Evolutionary conservation across 2,797 vertebrate species (phyloP).

Genomic region (Euphonia xanthogaster): DNA sequence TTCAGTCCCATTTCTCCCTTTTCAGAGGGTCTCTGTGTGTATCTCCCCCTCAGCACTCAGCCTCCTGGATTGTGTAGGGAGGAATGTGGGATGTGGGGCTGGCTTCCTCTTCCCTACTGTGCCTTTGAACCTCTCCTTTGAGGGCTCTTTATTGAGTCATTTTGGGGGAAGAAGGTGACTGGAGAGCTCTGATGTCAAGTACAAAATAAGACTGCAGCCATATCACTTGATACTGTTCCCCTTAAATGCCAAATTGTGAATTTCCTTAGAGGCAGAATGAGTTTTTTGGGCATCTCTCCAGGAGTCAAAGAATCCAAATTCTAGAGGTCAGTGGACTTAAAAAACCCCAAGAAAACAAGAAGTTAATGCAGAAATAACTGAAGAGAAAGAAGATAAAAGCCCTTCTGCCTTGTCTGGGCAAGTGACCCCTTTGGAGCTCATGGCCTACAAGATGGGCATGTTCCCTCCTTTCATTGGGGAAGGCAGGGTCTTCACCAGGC

Average conservation of each 20-base stretch:
- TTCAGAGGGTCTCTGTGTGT: neutral
- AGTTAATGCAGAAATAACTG: slow-evolving; percentile 49
- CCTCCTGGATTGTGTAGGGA: neutral
- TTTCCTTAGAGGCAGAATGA: slow-evolving; percentile 63
- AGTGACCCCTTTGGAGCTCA: slow-evolving; percentile 24
- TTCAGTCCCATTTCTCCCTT: neutral
- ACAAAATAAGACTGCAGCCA: slow-evolving; percentile 13
- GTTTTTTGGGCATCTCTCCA: slow-evolving; percentile 56
- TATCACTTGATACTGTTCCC: slow-evolving; percentile 44
- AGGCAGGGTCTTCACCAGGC: neutral
- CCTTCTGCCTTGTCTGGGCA: neutral
- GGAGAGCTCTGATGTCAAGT: slow-evolving; percentile 38
- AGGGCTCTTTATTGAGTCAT: neutral
- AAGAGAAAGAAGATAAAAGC: neutral
- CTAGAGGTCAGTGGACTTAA: slow-evolving; percentile 42
- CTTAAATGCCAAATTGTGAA: slow-evolving; percentile 60
- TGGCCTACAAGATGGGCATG: neutral
- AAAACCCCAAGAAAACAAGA: slow-evolving; percentile 38
- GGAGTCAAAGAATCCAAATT: slow-evolving; percentile 48
- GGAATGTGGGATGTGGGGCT: neutral
- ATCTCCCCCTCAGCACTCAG: neutral
- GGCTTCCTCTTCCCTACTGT: neutral
- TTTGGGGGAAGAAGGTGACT: slow-evolving; percentile 32
- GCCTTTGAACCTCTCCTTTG: slow-evolving; percentile 14
- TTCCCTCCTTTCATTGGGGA: neutral